Conservation (phyloP, 2,797 vertebrate species). For the Halcyon smyrnensis region DNA sequence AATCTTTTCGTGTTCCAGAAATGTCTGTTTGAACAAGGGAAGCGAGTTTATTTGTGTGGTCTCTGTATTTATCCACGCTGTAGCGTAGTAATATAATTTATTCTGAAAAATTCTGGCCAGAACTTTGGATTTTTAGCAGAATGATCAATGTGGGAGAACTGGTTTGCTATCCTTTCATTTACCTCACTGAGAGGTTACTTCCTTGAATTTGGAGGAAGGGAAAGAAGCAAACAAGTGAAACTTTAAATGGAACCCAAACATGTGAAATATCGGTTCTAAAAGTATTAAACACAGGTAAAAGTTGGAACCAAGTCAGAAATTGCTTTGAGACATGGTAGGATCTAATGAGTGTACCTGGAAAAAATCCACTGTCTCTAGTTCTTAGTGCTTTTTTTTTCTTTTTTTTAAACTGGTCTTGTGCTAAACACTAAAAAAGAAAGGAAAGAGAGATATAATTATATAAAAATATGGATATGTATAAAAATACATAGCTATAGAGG, state of each 20-base stretch:
- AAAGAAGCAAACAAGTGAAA: neutral
- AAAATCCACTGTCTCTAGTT: neutral
- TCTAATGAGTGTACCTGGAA: neutral
- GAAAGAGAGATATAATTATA: neutral
- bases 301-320: neutral
- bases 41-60: neutral
- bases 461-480: neutral
- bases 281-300: neutral
- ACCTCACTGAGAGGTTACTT: neutral
- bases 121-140: neutral
- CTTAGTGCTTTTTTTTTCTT: neutral
- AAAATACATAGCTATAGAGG: neutral
- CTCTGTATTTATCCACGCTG: neutral
- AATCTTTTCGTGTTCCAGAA: no score
- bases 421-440: neutral
- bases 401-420: neutral
- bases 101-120: neutral
- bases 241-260: neutral
- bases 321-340: neutral
- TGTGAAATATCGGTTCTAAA: neutral
- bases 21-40: no score
- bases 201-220: neutral
- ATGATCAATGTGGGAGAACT: neutral
- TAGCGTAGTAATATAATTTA: fast-evolving
- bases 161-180: neutral